These are phyloP conservation scores for Aphidius ervi DNA, from an alignment of 1,140 invertebrate genomes.

Conservation along the genomic window DNA sequence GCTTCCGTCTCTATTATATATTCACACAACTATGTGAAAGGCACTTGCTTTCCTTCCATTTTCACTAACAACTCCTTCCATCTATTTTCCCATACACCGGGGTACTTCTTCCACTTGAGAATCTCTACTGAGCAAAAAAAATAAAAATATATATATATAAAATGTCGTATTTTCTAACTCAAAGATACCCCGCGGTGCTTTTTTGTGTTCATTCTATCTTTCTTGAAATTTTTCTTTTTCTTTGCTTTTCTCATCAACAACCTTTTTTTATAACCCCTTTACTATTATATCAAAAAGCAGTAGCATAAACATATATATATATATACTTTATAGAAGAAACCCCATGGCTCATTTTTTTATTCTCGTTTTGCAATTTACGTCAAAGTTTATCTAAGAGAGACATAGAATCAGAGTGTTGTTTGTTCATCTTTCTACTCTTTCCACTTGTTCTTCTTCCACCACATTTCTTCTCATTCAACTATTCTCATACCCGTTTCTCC, in stretches of 20 bases:
- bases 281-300: too few relatives aligned
- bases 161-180: constrained; percentile 2
- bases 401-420: background rate
- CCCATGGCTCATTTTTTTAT: constrained; percentile 9
- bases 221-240: too few relatives aligned
- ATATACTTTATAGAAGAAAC: too few relatives aligned
- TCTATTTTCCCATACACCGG: too few relatives aligned
- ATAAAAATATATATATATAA: background rate
- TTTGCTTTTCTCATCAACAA: too few relatives aligned
- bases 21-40: too few relatives aligned
- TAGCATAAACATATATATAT: too few relatives aligned
- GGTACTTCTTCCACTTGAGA: background rate
- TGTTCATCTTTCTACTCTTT: background rate
- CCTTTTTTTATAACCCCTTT: too few relatives aligned
- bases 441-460: background rate
- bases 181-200: constrained; percentile 10
- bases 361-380: constrained; percentile 15
- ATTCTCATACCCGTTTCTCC: background rate
- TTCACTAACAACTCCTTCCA: too few relatives aligned
- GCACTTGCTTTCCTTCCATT: too few relatives aligned
- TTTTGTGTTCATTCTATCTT: constrained; percentile 11
- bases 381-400: constrained; percentile 17
- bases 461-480: background rate
- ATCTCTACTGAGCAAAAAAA: background rate
- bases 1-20: too few relatives aligned